Base-by-base conservation (phyloP, 2,797 vertebrate species). In the Rhinichthys osculus region DNA sequence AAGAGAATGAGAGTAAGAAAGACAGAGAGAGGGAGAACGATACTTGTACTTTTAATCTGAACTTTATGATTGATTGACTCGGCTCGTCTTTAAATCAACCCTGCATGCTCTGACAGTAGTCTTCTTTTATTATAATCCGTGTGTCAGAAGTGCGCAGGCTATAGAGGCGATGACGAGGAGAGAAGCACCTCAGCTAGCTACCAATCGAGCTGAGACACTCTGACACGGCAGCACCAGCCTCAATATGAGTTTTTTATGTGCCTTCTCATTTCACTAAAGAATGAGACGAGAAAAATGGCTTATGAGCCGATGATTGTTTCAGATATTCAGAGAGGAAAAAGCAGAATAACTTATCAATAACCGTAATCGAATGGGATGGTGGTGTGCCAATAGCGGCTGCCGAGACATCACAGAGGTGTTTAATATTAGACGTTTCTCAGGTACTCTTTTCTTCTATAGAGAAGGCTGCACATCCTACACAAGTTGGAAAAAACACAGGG, bases 81-180 rank as follows among this genome's bases (percentile, higher is more conserved):
- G 86, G 88, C 90, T 89, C 89, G 88, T 88, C 91, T 88, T 92
- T 95, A 94, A 93, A 95, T 94, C 94, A 94, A 89, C 78, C 74
- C 71, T 85, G 84, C 27, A 27, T 27, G 27, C 81, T 89, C 85
- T 81, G 90, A 90, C 93, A 91, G 91, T 92, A 89, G 87, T 92
- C 93, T 92, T 91, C 92, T 92, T 94, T 92, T 93, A 94, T 93
- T 93, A 94, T 93, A 94, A 95, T 95, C 92, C 85, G 84, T 78
- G 84, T 91, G 92, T 94, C 93, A 89, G 90, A 85, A 91, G 78
- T 67, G 79, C 76, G 85, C 80, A 82, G 89, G 88, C 84, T 89
- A 78, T 85, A 82, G 71, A 82, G 87, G 84, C 85, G 33, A 66
- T 86, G 73, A 87, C 89, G 42, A 52, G 86, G 82, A 86, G 81